These are phyloP conservation scores for Pentalonia nigronervosa DNA, from an alignment of 1,140 invertebrate genomes.

Conservation along the genomic window DNA sequence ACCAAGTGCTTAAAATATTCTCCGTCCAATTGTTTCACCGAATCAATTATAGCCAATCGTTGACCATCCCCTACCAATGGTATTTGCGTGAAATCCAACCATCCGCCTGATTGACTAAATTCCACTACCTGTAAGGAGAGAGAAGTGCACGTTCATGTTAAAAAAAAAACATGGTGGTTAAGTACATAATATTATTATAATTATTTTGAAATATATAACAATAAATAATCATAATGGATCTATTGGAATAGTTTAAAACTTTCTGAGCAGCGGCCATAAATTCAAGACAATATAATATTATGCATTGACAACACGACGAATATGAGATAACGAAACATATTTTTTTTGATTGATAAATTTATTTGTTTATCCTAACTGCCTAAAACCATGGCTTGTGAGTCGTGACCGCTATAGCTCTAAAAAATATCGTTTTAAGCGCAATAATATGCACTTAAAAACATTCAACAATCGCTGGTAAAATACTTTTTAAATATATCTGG, in stretches of 20 bases:
- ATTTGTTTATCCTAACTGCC: too few species aligned
- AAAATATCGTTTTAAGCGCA: too few species aligned
- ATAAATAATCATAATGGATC: neutral
- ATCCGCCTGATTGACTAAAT: neutral
- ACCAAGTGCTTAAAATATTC: neutral
- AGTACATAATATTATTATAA: neutral
- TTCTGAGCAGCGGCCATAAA: neutral
- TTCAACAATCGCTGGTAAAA: too few species aligned
- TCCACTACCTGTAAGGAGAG: neutral
- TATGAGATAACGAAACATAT: too few species aligned
- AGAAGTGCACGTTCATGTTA: neutral
- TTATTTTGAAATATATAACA: neutral
- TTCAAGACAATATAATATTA: neutral
- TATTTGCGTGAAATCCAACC: conserved; percentile 37
- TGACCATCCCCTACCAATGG: conserved; percentile 2
- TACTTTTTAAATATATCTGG: too few species aligned
- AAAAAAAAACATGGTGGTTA: neutral
- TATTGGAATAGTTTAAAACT: too few species aligned
- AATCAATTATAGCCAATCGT: conserved; percentile 24
- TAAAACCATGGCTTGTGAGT: too few species aligned
- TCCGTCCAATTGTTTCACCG: neutral
- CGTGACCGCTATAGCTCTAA: too few species aligned
- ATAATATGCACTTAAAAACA: too few species aligned
- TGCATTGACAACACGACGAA: too few species aligned
- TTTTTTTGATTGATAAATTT: too few species aligned